Evolutionary conservation across 2,113 vertebrate genomes (phyloP), one percentile per base, ranked within the genome.

Genomic region (Myiagra hebetior): DNA sequence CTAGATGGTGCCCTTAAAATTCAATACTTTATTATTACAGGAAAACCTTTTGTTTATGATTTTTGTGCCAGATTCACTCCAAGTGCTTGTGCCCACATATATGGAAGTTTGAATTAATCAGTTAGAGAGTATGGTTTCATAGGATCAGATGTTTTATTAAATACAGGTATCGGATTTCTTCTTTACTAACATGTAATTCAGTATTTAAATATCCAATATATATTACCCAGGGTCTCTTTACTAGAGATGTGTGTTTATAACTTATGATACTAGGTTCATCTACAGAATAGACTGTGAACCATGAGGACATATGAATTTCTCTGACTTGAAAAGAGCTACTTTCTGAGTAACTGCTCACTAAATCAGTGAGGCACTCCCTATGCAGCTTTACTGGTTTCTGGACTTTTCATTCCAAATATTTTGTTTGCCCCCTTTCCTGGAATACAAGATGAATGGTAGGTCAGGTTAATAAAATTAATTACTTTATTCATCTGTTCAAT

Each of bases 1-100:
- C 46, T 89, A 96, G 81, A 94, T 87, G 90, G 78, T 88, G 63
- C 37, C 81, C 81, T 85, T 90, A 94, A 94, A 90, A 87, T 80
- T 80, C 70, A 95, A 52, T 83, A 87, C 35, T 80, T 78, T 65
- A 46, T 74, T 69, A 87, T 93, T 93, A 77, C 37, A 93, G 44
- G n/a, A 90, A 79, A 84, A 62, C 35, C 50, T 91, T 94, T 94
- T 94, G 72, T 90, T 96, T 95, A 80, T 63, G 52, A 65, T 90
- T 96, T 65, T 78, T 56, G 24, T 86, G 78, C 75, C 79, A 90
- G 85, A 50, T 86, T 90, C 27, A 77, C 24, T 70, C 26, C 39
- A 80, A 35, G 50, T 67, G 47, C 68, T 26, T 90, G 52, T 3
- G 2, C 50, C 81, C 70, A 88, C 37, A 83, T 84, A 30, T 19